These are phyloP conservation scores for Rhagophthalmus giganteus DNA, from an alignment of 2,888 invertebrate species.

Conservation along the genomic window DNA sequence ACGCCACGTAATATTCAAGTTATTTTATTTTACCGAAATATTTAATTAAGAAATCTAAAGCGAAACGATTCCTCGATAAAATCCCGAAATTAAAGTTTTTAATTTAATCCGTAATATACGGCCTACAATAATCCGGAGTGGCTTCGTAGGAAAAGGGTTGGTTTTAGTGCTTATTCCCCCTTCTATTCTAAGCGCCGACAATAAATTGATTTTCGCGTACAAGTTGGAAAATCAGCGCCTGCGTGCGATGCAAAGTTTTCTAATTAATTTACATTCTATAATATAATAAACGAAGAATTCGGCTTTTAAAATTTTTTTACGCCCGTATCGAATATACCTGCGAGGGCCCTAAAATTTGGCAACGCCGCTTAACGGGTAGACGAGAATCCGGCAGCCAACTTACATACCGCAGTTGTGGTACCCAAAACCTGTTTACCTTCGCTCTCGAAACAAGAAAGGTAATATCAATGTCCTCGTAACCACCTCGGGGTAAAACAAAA, in stretches of 20 bases:
- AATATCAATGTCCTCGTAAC: constrained; percentile 38
- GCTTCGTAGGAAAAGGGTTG: constrained; percentile 16
- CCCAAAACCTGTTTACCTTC: constrained; percentile 54
- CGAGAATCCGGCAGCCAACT: constrained; percentile 30
- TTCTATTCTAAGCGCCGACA: constrained; percentile 10
- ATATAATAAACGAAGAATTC: background rate
- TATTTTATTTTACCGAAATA: background rate
- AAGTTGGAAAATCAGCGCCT: constrained; percentile 23
- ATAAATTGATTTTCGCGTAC: constrained; percentile 27
- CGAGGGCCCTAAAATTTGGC: constrained; percentile 21
- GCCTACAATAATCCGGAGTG: too few relatives aligned
- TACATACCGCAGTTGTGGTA: constrained; percentile 33
- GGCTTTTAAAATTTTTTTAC: background rate
- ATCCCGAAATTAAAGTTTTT: too few relatives aligned
- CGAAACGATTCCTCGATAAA: too few relatives aligned
- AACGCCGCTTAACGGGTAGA: constrained; percentile 32
- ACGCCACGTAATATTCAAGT: too few relatives aligned
- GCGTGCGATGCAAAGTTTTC: constrained; percentile 13
- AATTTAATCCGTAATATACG: too few relatives aligned
- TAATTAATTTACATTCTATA: constrained; percentile 17
- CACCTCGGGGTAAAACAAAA: constrained; percentile 30
- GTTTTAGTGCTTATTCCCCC: constrained; percentile 6
- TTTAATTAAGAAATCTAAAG: background rate
- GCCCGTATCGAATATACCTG: too few relatives aligned
- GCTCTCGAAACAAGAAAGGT: constrained; percentile 41